phyloP scores from a whole-genome alignment of 2,113 vertebrate genomes.

The Calypte anna region DNA sequence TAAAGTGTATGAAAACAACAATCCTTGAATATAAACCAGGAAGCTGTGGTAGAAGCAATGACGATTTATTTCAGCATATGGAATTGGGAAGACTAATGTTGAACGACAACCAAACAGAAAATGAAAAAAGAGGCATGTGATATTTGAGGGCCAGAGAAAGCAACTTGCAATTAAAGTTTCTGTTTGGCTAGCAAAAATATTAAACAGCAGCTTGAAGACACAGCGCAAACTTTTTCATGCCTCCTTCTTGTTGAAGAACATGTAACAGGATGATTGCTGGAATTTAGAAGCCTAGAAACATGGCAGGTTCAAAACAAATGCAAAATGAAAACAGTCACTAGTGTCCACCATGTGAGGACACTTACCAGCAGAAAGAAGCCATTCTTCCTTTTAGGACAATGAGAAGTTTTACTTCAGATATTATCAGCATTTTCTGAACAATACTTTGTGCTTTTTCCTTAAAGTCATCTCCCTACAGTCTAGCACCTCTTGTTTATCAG shows the following conservation, averaged over 20 bases:
- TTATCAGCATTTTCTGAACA: not conserved
- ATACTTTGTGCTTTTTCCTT: not conserved
- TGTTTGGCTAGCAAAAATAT: not conserved
- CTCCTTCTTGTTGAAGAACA: not conserved
- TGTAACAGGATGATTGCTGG: fast-evolving
- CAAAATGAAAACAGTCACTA: not conserved
- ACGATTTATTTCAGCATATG: not conserved
- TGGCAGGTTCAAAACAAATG: not conserved
- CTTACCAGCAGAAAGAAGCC: not conserved
- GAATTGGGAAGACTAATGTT: not conserved
- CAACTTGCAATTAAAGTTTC: not conserved
- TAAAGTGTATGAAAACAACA: not conserved
- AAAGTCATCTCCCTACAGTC: not conserved
- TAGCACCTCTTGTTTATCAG: not conserved
- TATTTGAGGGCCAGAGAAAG: not conserved
- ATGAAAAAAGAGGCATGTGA: not conserved
- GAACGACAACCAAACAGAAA: not conserved
- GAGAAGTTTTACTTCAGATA: not conserved
- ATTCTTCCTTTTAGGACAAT: not conserved
- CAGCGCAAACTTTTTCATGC: not conserved
- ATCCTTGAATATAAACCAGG: not conserved
- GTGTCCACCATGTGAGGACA: not conserved
- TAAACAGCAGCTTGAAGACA: not conserved
- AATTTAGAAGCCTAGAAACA: not conserved
- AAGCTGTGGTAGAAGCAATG: not conserved